A percentile compares a stretch with the other conserved stretches of the same genome.
Evolutionary conservation across 2,888 invertebrate species (phyloP).

Genomic region (Dasypolia templi): DNA sequence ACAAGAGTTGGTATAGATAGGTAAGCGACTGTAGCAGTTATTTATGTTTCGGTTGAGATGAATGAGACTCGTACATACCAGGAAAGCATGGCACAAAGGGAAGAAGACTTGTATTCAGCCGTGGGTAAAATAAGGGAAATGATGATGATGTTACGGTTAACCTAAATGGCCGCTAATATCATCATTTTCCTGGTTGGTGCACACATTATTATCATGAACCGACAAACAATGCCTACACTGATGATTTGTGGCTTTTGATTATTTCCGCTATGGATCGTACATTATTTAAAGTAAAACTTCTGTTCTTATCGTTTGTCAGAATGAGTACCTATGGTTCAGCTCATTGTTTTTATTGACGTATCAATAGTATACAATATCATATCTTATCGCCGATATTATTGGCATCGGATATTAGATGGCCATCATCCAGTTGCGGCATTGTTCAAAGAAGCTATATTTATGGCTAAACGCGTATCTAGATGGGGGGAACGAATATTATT

Average conservation of each 20-base stretch:
- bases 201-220: background rate
- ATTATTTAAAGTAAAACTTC: background rate
- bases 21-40: too few relatives aligned
- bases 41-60: too few relatives aligned
- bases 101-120: too few relatives aligned
- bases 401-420: conserved; percentile 26
- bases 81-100: too few relatives aligned
- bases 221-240: background rate
- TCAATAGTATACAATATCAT: conserved; percentile 40
- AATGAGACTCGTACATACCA: too few relatives aligned
- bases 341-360: conserved; percentile 55
- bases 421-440: conserved; percentile 16
- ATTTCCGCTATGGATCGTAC: background rate
- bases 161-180: too few relatives aligned
- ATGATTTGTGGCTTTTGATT: background rate
- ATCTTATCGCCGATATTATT: conserved; percentile 50
- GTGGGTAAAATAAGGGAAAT: too few relatives aligned
- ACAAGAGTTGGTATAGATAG: too few relatives aligned
- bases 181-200: too few relatives aligned
- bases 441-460: conserved; percentile 31
- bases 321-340: conserved; percentile 15
- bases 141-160: too few relatives aligned
- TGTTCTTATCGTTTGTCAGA: background rate
- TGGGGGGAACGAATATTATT: background rate
- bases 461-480: background rate